Evolutionary conservation across 2,113 vertebrate genomes (phyloP).

Genomic region (Rallus limicola): DNA sequence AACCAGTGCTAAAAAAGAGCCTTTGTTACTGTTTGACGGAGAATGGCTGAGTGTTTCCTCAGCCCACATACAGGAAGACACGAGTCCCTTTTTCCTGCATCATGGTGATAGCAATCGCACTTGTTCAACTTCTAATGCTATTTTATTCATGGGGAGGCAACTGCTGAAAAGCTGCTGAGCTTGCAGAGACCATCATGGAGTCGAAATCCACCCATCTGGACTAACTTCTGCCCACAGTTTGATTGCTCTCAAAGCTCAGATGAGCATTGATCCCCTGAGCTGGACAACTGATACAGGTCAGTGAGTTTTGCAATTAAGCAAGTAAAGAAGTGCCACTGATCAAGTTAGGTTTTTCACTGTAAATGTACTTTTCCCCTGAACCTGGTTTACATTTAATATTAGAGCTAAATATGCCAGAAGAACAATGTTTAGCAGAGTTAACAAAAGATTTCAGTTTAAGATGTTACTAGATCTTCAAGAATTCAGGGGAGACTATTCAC

Average conservation of each 20-base stretch:
- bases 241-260: not conserved
- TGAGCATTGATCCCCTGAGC: not conserved
- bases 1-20: not conserved
- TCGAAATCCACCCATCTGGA: not conserved
- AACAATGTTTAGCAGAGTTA: not conserved
- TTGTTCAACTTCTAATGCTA: rapidly evolving
- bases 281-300: not conserved
- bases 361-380: not conserved
- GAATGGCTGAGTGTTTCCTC: not conserved
- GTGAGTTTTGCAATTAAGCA: not conserved
- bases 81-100: not conserved
- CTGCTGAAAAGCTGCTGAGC: not conserved
- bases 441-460: not conserved
- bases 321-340: not conserved
- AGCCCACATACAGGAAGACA: conserved; percentile 42
- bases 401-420: not conserved
- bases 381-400: not conserved
- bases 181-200: not conserved
- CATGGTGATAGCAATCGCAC: not conserved
- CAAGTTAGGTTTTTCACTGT: not conserved
- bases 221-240: not conserved
- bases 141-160: not conserved
- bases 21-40: not conserved
- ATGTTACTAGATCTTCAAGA: not conserved
- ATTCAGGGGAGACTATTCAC: not conserved